A percentile compares a stretch with the other conserved stretches of the same genome.
Conservation (phyloP, 2,888 invertebrate genomes). For the Cancer borealis region DNA sequence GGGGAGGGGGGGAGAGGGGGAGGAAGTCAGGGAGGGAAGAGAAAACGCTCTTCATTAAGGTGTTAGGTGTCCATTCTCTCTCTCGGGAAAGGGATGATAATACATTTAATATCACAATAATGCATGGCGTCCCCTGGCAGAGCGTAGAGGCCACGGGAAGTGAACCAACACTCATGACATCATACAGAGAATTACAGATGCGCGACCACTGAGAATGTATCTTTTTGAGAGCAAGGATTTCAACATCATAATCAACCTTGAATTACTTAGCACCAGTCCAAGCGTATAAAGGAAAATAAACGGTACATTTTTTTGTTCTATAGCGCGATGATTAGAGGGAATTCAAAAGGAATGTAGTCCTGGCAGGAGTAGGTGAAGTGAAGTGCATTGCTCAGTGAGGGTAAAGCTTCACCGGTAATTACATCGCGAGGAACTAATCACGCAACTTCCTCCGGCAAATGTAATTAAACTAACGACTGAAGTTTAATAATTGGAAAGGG, state of each 20-base stretch:
- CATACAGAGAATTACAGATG: not conserved
- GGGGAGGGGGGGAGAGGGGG: not conserved
- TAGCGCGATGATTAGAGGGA: not conserved
- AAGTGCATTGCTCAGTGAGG: not conserved
- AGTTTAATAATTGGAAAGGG: not conserved
- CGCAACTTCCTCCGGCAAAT: not conserved
- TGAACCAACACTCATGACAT: not conserved
- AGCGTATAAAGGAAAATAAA: not conserved
- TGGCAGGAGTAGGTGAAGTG: not conserved
- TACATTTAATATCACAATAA: not conserved
- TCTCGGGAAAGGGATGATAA: not conserved
- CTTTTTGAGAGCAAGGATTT: not conserved
- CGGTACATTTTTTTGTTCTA: not conserved
- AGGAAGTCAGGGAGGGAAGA: not conserved
- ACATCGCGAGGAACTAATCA: conserved; percentile 3
- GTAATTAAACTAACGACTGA: not conserved
- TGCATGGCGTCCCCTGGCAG: not conserved
- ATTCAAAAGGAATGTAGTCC: not conserved
- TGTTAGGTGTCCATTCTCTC: not conserved
- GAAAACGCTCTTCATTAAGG: not conserved
- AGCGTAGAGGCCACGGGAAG: not conserved
- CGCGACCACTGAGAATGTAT: not conserved
- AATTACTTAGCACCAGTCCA: not conserved
- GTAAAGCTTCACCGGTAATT: conserved; percentile 6
- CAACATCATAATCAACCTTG: not conserved